Percentiles rank a stretch among this genome's conserved stretches.
phyloP scores from a whole-genome alignment of 2,888 invertebrate genomes.

The Calameuta idolon region DNA sequence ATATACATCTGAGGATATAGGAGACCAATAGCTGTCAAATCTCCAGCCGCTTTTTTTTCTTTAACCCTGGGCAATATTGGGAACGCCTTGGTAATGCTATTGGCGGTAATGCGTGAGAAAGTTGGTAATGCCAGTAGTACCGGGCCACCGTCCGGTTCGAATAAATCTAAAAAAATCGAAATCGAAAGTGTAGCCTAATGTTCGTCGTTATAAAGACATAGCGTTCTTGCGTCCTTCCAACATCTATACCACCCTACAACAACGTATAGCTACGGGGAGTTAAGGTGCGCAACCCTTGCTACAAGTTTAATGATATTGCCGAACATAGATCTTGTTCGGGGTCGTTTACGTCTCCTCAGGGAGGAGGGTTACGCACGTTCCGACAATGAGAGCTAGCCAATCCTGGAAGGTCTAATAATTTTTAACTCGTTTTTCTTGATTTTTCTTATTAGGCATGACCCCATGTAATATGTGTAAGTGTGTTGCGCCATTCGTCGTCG shows the following conservation, averaged over 20 bases:
- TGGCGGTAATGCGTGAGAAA: neutral
- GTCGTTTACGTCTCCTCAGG: slow-evolving; percentile 1
- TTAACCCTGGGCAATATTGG: neutral
- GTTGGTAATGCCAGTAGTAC: neutral
- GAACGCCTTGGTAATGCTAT: neutral
- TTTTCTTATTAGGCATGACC: neutral
- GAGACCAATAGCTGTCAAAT: neutral
- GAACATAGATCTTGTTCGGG: slow-evolving; percentile 23
- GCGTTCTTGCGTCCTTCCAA: slow-evolving; percentile 7
- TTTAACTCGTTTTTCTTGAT: neutral
- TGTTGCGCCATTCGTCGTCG: neutral
- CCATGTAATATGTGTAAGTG: neutral
- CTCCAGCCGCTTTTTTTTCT: neutral
- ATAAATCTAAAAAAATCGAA: slow-evolving; percentile 25
- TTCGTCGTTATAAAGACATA: slow-evolving; percentile 22
- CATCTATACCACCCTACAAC: neutral
- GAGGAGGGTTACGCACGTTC: neutral
- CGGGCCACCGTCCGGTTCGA: slow-evolving; percentile 1
- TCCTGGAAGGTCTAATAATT: neutral
- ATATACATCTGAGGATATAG: neutral
- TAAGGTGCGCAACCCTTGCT: slow-evolving; percentile 16
- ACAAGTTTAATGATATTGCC: slow-evolving; percentile 26
- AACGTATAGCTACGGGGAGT: neutral
- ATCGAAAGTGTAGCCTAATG: slow-evolving; percentile 14
- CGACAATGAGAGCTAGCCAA: neutral